phyloP scores from a whole-genome alignment of 2,113 vertebrate species.

The Apistogramma diplotaenia region DNA sequence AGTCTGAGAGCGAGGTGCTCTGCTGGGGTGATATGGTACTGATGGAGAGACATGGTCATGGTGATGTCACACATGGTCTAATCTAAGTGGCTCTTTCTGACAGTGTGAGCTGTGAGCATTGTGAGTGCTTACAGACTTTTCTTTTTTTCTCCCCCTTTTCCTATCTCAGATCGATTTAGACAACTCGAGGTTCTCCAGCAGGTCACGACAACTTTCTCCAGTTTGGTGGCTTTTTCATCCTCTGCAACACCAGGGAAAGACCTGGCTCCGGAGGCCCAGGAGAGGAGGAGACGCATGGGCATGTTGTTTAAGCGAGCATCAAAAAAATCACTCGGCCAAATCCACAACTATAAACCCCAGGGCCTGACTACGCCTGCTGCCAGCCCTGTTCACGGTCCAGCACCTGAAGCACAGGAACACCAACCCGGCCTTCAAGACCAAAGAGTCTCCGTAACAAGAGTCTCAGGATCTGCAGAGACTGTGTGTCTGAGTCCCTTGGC shows the following conservation, averaged over 20 bases:
- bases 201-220: constrained; percentile 73
- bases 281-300: constrained; percentile 58
- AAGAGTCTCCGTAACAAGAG: constrained; percentile 12
- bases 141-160: background rate
- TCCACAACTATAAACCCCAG: background rate
- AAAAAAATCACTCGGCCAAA: constrained; percentile 62
- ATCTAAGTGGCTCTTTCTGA: background rate
- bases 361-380: background rate
- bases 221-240: constrained; percentile 46
- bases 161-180: constrained; percentile 69
- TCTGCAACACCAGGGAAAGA: background rate
- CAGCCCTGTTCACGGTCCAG: background rate
- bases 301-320: constrained; percentile 63
- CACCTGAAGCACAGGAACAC: background rate
- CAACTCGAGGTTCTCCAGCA: constrained; percentile 78
- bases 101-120: no score
- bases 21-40: no score
- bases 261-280: constrained; percentile 44
- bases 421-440: constrained; percentile 9
- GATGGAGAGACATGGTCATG: background rate
- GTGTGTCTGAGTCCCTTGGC: constrained; percentile 43
- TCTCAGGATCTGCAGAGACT: constrained; percentile 24
- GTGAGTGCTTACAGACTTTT: no score
- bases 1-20: no score
- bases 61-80: background rate